phyloP scores from a whole-genome alignment of 2,797 vertebrate species.

The Cyclopterus lumpus region DNA sequence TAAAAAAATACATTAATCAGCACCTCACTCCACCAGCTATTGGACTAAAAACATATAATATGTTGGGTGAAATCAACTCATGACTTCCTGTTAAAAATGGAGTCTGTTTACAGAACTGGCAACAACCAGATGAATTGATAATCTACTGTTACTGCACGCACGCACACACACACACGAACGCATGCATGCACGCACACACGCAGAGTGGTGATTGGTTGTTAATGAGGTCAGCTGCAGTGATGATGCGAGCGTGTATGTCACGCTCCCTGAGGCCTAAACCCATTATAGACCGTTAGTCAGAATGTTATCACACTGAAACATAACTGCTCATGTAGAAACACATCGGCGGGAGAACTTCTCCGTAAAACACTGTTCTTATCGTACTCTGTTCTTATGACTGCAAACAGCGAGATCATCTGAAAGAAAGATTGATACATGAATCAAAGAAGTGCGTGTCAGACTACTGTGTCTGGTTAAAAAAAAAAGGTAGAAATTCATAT shows the following conservation, averaged over 20 bases:
- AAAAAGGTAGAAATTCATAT: background rate
- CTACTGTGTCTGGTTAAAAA: background rate
- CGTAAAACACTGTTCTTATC: background rate
- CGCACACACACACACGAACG: background rate
- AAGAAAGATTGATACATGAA: background rate
- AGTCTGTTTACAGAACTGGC: background rate
- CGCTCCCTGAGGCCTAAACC: constrained; percentile 40
- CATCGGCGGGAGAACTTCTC: background rate
- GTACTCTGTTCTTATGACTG: background rate
- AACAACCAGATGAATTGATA: background rate
- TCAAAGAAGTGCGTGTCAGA: background rate
- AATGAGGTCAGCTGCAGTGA: constrained; percentile 55
- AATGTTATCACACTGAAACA: constrained; percentile 31
- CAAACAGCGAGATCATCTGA: background rate
- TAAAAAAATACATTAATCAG: too few relatives aligned
- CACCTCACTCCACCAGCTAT: too few relatives aligned
- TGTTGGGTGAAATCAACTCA: too few relatives aligned
- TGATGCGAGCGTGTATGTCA: constrained; percentile 47
- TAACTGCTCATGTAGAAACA: background rate
- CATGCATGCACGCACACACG: constrained; percentile 3
- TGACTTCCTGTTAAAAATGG: background rate
- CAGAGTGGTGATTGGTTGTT: constrained; percentile 41
- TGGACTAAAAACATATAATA: too few relatives aligned
- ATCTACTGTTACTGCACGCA: background rate
- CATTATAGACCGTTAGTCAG: constrained; percentile 48